Evolutionary conservation across 2,888 invertebrate species (phyloP).

Genomic region (Bombylius discolor): DNA sequence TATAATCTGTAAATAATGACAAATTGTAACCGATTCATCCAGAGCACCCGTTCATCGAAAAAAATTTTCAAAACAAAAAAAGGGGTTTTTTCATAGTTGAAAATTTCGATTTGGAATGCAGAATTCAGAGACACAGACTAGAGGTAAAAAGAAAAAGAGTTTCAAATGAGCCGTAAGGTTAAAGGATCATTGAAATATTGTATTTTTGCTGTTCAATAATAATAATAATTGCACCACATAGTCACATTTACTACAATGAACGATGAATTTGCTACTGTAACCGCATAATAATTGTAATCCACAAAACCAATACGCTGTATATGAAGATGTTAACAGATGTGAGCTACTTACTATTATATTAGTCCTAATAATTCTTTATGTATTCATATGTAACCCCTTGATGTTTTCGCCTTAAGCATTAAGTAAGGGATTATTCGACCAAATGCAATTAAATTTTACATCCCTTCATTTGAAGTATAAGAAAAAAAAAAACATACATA

Average conservation of each 20-base stretch:
- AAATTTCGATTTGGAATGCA: too few species aligned
- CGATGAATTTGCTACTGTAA: too few species aligned
- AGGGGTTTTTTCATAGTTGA: too few species aligned
- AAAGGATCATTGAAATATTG: background rate
- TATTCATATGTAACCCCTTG: background rate
- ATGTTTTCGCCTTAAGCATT: background rate
- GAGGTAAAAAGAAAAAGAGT: too few species aligned
- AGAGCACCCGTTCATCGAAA: background rate
- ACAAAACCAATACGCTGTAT: background rate
- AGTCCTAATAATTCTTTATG: background rate
- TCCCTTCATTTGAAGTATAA: background rate
- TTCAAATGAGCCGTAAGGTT: background rate
- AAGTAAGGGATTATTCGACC: conserved; percentile 1
- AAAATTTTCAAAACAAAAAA: too few species aligned
- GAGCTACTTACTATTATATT: background rate
- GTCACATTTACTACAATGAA: too few species aligned
- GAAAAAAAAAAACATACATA: too few species aligned
- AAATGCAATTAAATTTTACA: conserved; percentile 5
- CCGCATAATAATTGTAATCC: background rate
- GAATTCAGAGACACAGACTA: too few species aligned
- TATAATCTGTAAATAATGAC: conserved; percentile 15
- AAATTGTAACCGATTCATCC: conserved; percentile 8
- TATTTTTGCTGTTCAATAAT: background rate
- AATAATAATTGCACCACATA: too few species aligned
- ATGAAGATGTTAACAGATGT: background rate